Percentiles rank a stretch among this genome's conserved stretches.
phyloP scores from a whole-genome alignment of 2,113 vertebrate species.

The Eonycteris spelaea region DNA sequence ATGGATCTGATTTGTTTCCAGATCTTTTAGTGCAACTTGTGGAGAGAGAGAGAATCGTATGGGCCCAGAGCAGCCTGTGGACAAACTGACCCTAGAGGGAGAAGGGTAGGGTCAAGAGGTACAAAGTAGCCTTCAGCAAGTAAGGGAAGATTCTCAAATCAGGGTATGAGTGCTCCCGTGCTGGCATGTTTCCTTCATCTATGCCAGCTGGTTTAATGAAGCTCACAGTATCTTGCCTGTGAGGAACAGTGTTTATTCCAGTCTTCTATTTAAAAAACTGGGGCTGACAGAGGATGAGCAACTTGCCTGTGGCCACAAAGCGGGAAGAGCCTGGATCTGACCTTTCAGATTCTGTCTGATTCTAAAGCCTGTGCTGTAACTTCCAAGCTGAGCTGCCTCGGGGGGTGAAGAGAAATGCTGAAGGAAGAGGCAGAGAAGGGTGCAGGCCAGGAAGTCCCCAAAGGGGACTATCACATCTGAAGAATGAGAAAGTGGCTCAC shows the following conservation, averaged over 20 bases:
- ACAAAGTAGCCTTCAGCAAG: background rate
- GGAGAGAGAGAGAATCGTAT: background rate
- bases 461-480: too few relatives aligned
- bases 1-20: background rate
- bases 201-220: background rate
- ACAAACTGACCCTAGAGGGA: background rate
- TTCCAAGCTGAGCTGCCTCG: background rate
- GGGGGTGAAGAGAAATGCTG: background rate
- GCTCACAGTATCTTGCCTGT: background rate
- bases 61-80: background rate
- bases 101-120: fast-evolving
- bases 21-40: background rate
- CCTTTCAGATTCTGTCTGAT: background rate
- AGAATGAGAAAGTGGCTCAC: background rate
- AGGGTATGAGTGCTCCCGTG: fast-evolving
- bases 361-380: background rate
- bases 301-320: background rate
- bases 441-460: background rate
- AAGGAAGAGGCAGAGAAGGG: too few relatives aligned
- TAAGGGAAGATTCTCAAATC: background rate
- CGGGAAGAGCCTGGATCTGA: background rate
- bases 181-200: background rate
- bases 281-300: background rate
- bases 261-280: background rate
- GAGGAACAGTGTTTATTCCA: background rate